Evolutionary conservation across 2,797 vertebrate species (phyloP).

Genomic region (Microcaecilia unicolor): DNA sequence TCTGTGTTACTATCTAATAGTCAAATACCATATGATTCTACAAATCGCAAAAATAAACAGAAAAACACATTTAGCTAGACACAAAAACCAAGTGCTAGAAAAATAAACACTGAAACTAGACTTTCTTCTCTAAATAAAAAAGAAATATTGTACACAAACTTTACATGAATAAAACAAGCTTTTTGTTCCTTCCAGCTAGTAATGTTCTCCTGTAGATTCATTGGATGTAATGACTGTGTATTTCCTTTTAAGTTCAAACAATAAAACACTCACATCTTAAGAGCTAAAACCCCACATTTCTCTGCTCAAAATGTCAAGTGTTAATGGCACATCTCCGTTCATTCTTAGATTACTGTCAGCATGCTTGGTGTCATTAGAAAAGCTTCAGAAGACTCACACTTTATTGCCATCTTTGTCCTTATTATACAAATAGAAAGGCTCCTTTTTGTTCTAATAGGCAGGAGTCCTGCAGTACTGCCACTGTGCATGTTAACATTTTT

Average conservation of each 20-base stretch:
- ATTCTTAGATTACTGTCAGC: not conserved
- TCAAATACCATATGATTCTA: not conserved
- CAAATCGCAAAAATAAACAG: conserved; percentile 5
- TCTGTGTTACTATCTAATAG: too few relatives aligned
- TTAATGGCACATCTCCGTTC: not conserved
- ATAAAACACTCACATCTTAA: not conserved
- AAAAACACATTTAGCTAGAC: too few relatives aligned
- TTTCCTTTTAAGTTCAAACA: conserved; percentile 2
- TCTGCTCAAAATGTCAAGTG: not conserved
- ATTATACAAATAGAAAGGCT: not conserved
- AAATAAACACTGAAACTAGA: too few relatives aligned
- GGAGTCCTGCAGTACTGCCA: conserved; percentile 17
- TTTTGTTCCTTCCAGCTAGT: not conserved
- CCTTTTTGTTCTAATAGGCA: not conserved
- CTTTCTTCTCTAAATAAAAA: too few relatives aligned
- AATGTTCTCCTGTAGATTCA: not conserved
- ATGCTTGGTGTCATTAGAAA: too few relatives aligned
- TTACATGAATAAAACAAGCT: not conserved
- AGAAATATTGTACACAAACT: not conserved
- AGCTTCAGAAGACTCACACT: not conserved
- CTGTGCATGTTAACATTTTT: conserved; percentile 3
- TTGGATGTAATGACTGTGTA: not conserved
- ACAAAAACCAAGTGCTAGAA: too few relatives aligned
- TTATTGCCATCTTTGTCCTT: not conserved
- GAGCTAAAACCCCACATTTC: not conserved